These are phyloP conservation scores for Dendrolimus pini DNA, from an alignment of 2,888 invertebrate genomes.

Conservation along the genomic window DNA sequence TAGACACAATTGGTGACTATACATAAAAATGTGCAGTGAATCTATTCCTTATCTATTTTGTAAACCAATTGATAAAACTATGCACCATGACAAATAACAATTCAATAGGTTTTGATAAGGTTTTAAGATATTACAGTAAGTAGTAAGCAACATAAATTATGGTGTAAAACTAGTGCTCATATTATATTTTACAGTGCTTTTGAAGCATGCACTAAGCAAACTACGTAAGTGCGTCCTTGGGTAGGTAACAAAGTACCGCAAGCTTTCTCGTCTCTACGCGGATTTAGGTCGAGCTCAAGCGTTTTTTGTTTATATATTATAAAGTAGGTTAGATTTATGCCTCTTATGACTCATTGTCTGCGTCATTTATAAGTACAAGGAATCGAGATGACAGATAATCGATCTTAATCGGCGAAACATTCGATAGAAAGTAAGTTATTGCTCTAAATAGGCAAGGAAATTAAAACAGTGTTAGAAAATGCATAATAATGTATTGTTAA, in stretches of 20 bases:
- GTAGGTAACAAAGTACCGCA: conserved; percentile 9
- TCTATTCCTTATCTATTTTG: too few relatives aligned
- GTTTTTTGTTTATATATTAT: conserved; percentile 32
- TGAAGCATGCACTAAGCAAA: conserved; percentile 20
- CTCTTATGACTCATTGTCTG: conserved; percentile 51
- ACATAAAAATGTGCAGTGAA: too few relatives aligned
- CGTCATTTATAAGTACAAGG: conserved; percentile 41
- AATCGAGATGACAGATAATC: conserved; percentile 28
- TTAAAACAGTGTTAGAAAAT: conserved; percentile 59
- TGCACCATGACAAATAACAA: too few relatives aligned
- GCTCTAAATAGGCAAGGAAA: conserved; percentile 40
- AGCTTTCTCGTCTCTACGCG: conserved; percentile 19
- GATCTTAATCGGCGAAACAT: conserved; percentile 25
- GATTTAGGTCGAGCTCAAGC: conserved; percentile 26
- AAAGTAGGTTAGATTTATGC: conserved; percentile 24
- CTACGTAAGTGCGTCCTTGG: conserved; percentile 10
- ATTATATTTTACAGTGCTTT: conserved; percentile 7
- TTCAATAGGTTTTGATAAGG: too few relatives aligned
- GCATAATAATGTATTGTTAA: conserved; percentile 67
- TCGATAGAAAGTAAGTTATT: conserved; percentile 23
- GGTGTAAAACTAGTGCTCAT: background rate
- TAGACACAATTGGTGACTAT: too few relatives aligned
- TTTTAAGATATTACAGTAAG: too few relatives aligned
- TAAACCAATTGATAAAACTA: too few relatives aligned
- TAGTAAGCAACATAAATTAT: background rate